A percentile compares a stretch with the other conserved stretches of the same genome.
phyloP scores from a whole-genome alignment of 1,140 invertebrate species.

The Phortica variegata region DNA sequence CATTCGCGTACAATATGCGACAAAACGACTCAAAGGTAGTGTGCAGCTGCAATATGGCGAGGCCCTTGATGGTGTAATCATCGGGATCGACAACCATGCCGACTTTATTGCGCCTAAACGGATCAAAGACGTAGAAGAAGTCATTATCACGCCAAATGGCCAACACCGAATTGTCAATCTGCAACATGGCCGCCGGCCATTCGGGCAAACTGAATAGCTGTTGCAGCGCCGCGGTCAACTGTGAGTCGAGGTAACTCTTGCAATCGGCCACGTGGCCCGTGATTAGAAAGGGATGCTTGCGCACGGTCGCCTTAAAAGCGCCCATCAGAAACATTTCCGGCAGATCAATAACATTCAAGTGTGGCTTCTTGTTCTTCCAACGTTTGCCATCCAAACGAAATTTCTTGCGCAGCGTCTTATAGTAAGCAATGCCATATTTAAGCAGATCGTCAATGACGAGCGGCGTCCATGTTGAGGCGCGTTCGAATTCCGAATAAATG shows the following conservation, averaged over 20 bases:
- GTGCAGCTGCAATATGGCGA: constrained; percentile 44
- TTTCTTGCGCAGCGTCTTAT: constrained; percentile 41
- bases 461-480: constrained; percentile 33
- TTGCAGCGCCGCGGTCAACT: constrained; percentile 45
- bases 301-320: constrained; percentile 43
- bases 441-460: constrained; percentile 43
- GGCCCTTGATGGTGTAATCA: constrained; percentile 40
- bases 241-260: constrained; percentile 40
- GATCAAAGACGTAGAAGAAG: constrained; percentile 59
- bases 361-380: constrained; percentile 44
- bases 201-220: constrained; percentile 50
- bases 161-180: constrained; percentile 54
- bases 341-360: constrained; percentile 46
- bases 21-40: constrained; percentile 47
- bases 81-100: constrained; percentile 48
- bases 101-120: constrained; percentile 42
- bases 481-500: constrained; percentile 44
- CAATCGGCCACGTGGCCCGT: constrained; percentile 48
- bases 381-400: constrained; percentile 42
- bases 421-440: constrained; percentile 41
- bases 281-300: constrained; percentile 42
- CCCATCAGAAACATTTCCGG: constrained; percentile 51
- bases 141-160: constrained; percentile 58
- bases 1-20: constrained; percentile 35
- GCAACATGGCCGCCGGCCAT: constrained; percentile 55